These are phyloP conservation scores for Okamejei kenojei DNA, from an alignment of 2,797 vertebrate species.

Conservation along the genomic window DNA sequence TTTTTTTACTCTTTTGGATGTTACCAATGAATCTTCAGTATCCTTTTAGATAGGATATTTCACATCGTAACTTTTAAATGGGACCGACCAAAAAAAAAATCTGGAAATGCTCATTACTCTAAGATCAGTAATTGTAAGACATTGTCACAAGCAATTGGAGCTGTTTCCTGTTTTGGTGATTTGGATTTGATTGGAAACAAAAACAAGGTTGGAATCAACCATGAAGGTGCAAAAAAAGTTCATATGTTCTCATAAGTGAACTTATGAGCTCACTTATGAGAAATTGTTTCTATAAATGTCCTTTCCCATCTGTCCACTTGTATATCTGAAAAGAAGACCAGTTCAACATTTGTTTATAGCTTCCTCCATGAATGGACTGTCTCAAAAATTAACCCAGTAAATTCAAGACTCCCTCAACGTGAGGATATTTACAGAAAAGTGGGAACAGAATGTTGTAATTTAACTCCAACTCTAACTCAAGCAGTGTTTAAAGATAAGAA, in stretches of 20 bases:
- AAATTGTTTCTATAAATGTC: constrained; percentile 20
- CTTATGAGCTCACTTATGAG: background rate
- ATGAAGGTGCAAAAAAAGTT: background rate
- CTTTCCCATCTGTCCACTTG: background rate
- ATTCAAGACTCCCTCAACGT: background rate
- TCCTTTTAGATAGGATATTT: background rate
- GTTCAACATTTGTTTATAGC: background rate
- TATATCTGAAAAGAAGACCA: background rate
- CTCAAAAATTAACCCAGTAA: background rate
- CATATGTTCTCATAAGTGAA: no score
- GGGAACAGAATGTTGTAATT: background rate
- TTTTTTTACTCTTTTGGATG: background rate
- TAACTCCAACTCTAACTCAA: background rate
- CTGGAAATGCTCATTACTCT: background rate
- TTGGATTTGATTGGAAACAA: background rate
- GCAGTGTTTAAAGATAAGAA: background rate
- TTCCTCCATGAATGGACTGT: background rate
- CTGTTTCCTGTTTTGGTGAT: background rate
- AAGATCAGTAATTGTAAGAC: background rate
- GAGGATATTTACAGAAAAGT: background rate
- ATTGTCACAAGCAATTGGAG: background rate
- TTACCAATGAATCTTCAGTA: background rate
- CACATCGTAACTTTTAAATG: background rate
- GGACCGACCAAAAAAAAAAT: background rate
- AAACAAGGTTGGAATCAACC: background rate